Evolutionary conservation across 2,113 vertebrate genomes (phyloP).

Genomic region (Amia ocellicauda): DNA sequence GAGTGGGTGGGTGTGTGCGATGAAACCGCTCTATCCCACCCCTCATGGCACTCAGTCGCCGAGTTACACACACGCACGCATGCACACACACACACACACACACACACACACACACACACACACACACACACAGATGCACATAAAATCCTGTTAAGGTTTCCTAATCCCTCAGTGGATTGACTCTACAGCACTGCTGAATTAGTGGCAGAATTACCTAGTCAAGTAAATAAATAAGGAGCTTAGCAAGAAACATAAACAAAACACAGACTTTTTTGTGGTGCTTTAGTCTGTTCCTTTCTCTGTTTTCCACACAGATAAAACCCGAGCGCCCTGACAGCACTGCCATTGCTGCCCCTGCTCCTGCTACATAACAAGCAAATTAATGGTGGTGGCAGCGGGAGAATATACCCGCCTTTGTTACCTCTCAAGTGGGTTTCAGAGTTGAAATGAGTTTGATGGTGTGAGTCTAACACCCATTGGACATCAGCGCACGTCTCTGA

Average conservation of each 20-base stretch:
- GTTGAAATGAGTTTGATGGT: too few relatives aligned
- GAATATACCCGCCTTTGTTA: too few relatives aligned
- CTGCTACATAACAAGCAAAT: not conserved
- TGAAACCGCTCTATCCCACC: conserved; percentile 14
- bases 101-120: conserved; percentile 26
- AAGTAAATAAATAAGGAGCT: conserved; percentile 62
- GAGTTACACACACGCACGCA: conserved; percentile 19
- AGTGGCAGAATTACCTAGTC: conserved; percentile 59
- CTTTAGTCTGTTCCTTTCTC: not conserved
- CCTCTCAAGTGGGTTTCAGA: too few relatives aligned
- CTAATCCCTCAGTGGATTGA: conserved; percentile 58
- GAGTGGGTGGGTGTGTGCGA: conserved; percentile 30
- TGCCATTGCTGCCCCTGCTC: not conserved
- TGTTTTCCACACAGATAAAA: conserved; percentile 17
- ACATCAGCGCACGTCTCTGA: too few relatives aligned
- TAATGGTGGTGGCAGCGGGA: too few relatives aligned
- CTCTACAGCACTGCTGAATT: conserved; percentile 51
- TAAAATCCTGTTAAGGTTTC: conserved; percentile 44
- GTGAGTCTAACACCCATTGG: too few relatives aligned
- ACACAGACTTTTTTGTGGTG: conserved; percentile 27
- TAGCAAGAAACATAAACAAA: conserved; percentile 54
- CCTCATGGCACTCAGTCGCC: not conserved
- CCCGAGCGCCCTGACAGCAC: not conserved
- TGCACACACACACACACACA: conserved; percentile 24
- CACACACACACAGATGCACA: conserved; percentile 1